phyloP scores from a whole-genome alignment of 2,113 vertebrate genomes.

The Melanerpes formicivorus region DNA sequence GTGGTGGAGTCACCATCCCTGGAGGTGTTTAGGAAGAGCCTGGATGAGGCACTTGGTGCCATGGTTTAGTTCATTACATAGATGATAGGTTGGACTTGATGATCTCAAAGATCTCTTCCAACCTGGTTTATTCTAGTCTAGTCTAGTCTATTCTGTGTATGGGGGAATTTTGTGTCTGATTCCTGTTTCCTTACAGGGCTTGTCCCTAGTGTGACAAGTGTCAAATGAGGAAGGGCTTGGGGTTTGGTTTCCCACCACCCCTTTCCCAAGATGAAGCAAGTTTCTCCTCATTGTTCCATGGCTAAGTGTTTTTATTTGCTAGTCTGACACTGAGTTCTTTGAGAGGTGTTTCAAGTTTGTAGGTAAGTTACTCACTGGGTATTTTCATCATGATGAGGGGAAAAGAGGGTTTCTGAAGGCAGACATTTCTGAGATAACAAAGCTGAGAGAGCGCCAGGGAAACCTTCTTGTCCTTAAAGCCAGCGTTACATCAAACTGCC shows the following conservation, averaged over 20 bases:
- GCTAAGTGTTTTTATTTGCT: not conserved
- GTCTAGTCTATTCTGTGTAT: no score
- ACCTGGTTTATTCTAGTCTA: no score
- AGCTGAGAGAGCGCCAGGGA: not conserved
- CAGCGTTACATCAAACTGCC: not conserved
- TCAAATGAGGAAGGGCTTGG: not conserved
- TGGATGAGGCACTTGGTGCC: no score
- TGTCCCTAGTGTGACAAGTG: not conserved
- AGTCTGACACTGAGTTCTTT: not conserved
- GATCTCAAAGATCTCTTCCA: no score
- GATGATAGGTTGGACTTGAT: no score
- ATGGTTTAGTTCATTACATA: no score
- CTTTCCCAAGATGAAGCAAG: not conserved
- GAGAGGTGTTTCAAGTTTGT: not conserved
- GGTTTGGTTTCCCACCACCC: not conserved
- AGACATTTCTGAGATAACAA: not conserved
- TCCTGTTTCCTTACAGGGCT: not conserved
- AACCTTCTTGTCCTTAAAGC: not conserved
- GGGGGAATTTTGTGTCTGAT: not conserved
- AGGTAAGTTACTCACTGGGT: conserved; percentile 10
- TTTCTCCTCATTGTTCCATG: not conserved
- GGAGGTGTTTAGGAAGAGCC: no score
- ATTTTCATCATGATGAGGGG: not conserved
- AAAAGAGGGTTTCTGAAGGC: not conserved
- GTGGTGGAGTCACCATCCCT: no score